Conservation (phyloP, 1,140 invertebrate species). For the Cyclargus thomasi region DNA sequence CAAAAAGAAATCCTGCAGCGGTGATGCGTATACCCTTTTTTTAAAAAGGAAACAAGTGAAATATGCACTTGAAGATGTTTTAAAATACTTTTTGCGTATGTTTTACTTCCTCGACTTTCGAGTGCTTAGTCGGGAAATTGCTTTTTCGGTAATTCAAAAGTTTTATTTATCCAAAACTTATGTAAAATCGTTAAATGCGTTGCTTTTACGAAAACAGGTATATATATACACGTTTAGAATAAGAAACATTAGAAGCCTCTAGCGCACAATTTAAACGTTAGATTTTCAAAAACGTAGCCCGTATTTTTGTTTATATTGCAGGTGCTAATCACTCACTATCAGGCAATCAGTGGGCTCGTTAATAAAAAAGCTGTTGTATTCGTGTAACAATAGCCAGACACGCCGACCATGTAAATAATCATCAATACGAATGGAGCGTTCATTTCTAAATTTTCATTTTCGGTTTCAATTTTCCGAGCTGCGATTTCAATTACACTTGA, state of each 20-base stretch:
- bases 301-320: not conserved
- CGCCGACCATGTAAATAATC: conserved; percentile 7
- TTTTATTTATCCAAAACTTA: not conserved
- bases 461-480: conserved; percentile 30
- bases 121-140: not conserved
- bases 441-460: conserved; percentile 33
- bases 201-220: no score
- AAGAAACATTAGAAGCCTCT: no score
- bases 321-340: not conserved
- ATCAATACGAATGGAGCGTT: conserved; percentile 15
- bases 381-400: not conserved
- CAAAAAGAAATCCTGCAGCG: conserved; percentile 28
- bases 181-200: no score
- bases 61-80: conserved; percentile 25
- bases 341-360: not conserved
- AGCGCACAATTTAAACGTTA: no score
- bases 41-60: conserved; percentile 33
- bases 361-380: not conserved
- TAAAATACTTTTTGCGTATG: conserved; percentile 15
- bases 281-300: no score
- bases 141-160: not conserved
- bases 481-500: conserved; percentile 29
- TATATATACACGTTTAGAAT: no score
- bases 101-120: not conserved
- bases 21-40: conserved; percentile 33